Evolutionary conservation across 2,113 vertebrate species (phyloP), one percentile per base, ranked within the genome.

Genomic region (Telmatochromis bifrenatus): DNA sequence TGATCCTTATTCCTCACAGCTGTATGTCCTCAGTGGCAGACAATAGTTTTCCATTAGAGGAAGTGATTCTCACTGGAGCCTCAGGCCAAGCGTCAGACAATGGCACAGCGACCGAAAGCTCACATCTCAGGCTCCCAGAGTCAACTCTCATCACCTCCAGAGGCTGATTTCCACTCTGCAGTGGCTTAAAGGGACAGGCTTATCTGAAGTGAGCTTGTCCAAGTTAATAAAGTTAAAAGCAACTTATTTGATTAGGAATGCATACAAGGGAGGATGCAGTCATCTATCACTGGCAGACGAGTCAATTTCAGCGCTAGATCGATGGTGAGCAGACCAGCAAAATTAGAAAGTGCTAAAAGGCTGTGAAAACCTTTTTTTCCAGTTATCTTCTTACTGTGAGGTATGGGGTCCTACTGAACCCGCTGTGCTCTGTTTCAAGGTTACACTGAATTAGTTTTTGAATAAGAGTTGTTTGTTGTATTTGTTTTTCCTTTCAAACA

Each of bases 31-130:
- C 89, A 35, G 91, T 60, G 89, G 91, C 92, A 92, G 92, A 94
- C 94, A 95, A 95, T 93, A 84, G 92, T 95, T 95, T 95, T 95
- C 94, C 94, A 96, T 95, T 95, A 96, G 94, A 93, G 81, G 92
- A 90, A 92, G 91, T 93, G 93, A 95, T 95, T 94, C 92, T 94
- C 93, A 77, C 84, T n/a, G 68, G 90, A 91, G 89, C 91, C 81
- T 12, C 62, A n/a, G 89, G 89, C 91, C 75, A 70, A 93, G 91
- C 92, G 83, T 88, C 91, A 92, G 91, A 95, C 93, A 95, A 95
- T 94, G 94, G 93, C 93, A 88, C 82, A 5, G 80, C 79, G 82
- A 90, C 89, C 87, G 80, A 60, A 86, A 89, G 93, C 91, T 89
- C 37, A 83, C 85, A 54, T 90, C 86, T 68, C 65, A 2, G 62